A percentile compares a stretch with the other conserved stretches of the same genome.
Evolutionary conservation across 1,140 invertebrate genomes (phyloP).

Genomic region (Cylas formicarius): DNA sequence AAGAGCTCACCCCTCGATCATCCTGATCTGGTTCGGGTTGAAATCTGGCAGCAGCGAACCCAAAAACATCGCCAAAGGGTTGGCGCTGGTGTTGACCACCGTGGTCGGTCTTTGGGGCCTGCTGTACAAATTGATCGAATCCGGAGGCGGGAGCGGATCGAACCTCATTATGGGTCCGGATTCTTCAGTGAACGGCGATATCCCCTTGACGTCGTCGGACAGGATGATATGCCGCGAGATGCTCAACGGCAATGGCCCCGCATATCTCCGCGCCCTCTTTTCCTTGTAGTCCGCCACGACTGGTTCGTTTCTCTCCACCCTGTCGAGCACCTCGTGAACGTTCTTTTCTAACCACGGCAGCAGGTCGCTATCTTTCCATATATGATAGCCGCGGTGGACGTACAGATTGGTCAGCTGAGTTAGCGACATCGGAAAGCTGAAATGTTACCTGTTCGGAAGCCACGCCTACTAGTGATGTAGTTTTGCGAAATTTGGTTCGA

Average conservation of each 20-base stretch:
- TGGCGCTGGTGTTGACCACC: conserved; percentile 32
- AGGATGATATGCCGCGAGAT: conserved; percentile 74
- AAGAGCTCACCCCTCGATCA: conserved; percentile 4
- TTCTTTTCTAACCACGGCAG: conserved; percentile 73
- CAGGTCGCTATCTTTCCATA: conserved; percentile 73
- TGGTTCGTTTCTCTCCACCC: conserved; percentile 59
- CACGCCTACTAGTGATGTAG: no score
- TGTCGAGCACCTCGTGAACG: conserved; percentile 56
- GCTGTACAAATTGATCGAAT: conserved; percentile 67
- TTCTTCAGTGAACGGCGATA: conserved; percentile 44
- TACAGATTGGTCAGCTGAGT: conserved; percentile 68
- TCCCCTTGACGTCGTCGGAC: conserved; percentile 73
- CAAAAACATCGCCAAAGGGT: conserved; percentile 54
- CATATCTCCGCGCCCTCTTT: conserved; percentile 53
- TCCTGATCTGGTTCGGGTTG: conserved; percentile 41
- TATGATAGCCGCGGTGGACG: conserved; percentile 60
- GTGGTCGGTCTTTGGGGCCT: conserved; percentile 44
- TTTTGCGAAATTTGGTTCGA: no score
- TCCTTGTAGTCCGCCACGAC: conserved; percentile 53
- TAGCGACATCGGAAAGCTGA: conserved; percentile 57
- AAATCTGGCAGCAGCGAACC: conserved; percentile 60
- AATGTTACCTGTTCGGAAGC: no score
- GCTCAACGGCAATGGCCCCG: conserved; percentile 59
- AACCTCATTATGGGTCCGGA: conserved; percentile 63
- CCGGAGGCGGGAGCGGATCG: conserved; percentile 72